Evolutionary conservation across 2,113 vertebrate species (phyloP), one percentile per base, ranked within the genome.

Genomic region (Sciurus niger): DNA sequence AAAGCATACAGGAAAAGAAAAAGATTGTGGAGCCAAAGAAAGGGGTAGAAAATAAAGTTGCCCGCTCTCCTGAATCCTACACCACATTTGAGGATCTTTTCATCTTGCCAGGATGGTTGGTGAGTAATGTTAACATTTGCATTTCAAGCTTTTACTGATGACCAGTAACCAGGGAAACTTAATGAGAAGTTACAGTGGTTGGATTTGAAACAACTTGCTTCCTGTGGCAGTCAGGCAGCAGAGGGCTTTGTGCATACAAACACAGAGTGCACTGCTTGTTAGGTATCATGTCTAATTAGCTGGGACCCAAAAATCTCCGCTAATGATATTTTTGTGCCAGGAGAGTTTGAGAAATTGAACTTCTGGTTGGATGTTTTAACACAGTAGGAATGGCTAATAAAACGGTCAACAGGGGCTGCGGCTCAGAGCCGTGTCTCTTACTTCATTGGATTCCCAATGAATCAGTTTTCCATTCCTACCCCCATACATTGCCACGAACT

Each of bases 311-410:
- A 93, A 94, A 60, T 32, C 74, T 95, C 63, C 13, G 9, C 96
- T 97, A 97, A 97, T 97, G 94, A 88, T 74, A 85, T 78, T 97
- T 96, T 93, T 53, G 95, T 95, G 97, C 92, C 97, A 97, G 68
- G 84, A 93, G 92, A 85, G 72, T 93, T 89, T 89, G 94, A 77
- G 65, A 93, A 92, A 90, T 77, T 80, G 70, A 24, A 24, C 28
- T 92, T 53, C 10, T 28, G 32, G 43, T 68, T 94, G 92, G 63
- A 82, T 68, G 40, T 90, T 89, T 89, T 58, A 48, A 85, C 90
- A 74, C 17, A 24, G 48, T 25, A 78, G 72, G 51, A 70, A 43
- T 83, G 77, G 25, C 48, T 28, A 85, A 88, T 73, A 40, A 78
- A 84, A 65, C 37, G 28, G 9, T 63, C n/a, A 82, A 28, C 37